Evolutionary conservation across 2,797 vertebrate genomes (phyloP).

Genomic region (Hippocampus kuda): DNA sequence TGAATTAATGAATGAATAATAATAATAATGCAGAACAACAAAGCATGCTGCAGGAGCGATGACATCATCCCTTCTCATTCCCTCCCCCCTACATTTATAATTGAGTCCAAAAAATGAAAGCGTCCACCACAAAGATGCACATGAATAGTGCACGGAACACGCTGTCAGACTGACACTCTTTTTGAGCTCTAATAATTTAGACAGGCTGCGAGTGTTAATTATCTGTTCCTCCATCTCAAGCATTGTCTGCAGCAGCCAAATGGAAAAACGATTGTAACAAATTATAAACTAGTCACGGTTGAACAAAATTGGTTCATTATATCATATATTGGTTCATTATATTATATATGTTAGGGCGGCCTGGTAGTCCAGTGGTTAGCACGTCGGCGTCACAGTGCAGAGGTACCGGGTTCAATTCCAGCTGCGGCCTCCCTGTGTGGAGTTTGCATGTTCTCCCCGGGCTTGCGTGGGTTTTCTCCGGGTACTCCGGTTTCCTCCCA

Average conservation of each 20-base stretch:
- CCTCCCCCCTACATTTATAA: conserved; percentile 32
- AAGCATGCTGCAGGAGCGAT: conserved; percentile 37
- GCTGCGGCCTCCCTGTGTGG: too few relatives aligned
- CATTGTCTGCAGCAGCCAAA: neutral
- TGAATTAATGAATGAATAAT: too few relatives aligned
- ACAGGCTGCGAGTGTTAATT: neutral
- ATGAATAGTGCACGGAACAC: conserved; percentile 25
- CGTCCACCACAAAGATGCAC: conserved; percentile 17
- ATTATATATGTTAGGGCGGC: too few relatives aligned
- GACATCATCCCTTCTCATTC: conserved; percentile 34
- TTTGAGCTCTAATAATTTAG: neutral
- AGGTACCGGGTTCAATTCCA: too few relatives aligned
- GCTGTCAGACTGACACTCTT: neutral
- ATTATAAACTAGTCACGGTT: neutral
- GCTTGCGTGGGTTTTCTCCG: too few relatives aligned
- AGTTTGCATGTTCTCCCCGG: too few relatives aligned
- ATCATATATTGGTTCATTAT: neutral
- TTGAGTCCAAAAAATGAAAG: conserved; percentile 35
- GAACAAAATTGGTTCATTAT: neutral
- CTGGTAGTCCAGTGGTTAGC: too few relatives aligned
- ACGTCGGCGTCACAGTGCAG: too few relatives aligned
- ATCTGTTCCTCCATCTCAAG: neutral
- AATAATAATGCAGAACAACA: conserved; percentile 18
- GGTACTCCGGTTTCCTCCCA: too few relatives aligned
- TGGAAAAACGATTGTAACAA: neutral